A percentile compares a stretch with the other conserved stretches of the same genome.
Evolutionary conservation across 2,888 invertebrate genomes (phyloP).

Genomic region (Brachylomia viminalis): DNA sequence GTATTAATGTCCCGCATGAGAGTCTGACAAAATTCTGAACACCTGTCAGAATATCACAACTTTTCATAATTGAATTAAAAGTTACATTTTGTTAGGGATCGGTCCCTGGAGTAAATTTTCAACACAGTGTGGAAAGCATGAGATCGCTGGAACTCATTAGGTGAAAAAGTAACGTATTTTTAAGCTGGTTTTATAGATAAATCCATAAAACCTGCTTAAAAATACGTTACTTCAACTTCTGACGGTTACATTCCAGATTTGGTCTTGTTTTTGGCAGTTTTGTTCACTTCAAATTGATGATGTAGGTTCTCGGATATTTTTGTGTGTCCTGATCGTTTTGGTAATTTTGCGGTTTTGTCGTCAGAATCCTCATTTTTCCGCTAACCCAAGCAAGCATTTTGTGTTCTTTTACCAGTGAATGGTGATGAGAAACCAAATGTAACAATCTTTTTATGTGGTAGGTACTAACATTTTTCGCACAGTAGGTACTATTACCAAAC

Average conservation of each 20-base stretch:
- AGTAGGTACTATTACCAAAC: background rate
- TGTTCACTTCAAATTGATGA: slow-evolving; percentile 14
- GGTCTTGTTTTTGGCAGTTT: slow-evolving; percentile 28
- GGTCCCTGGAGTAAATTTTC: slow-evolving; percentile 28
- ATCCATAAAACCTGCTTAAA: too few relatives aligned
- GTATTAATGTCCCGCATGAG: slow-evolving; percentile 41
- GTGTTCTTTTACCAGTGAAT: background rate
- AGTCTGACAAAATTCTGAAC: slow-evolving; percentile 34
- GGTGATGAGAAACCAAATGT: background rate
- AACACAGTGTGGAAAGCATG: slow-evolving; percentile 13
- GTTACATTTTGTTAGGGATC: slow-evolving; percentile 47
- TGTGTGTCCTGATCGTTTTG: background rate
- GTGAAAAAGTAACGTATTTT: slow-evolving; percentile 38
- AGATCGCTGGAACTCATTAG: slow-evolving; percentile 36
- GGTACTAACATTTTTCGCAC: background rate
- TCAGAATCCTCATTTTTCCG: background rate
- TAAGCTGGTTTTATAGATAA: slow-evolving; percentile 26
- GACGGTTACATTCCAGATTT: slow-evolving; percentile 5
- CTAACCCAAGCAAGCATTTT: background rate
- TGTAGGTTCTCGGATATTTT: background rate
- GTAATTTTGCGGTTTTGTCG: background rate
- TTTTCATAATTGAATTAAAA: slow-evolving; percentile 64
- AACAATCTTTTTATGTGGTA: background rate
- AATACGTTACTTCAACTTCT: slow-evolving; percentile 36
- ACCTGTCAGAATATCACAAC: slow-evolving; percentile 47